Evolutionary conservation across 2,888 invertebrate species (phyloP).

Genomic region (Calameuta idolon): DNA sequence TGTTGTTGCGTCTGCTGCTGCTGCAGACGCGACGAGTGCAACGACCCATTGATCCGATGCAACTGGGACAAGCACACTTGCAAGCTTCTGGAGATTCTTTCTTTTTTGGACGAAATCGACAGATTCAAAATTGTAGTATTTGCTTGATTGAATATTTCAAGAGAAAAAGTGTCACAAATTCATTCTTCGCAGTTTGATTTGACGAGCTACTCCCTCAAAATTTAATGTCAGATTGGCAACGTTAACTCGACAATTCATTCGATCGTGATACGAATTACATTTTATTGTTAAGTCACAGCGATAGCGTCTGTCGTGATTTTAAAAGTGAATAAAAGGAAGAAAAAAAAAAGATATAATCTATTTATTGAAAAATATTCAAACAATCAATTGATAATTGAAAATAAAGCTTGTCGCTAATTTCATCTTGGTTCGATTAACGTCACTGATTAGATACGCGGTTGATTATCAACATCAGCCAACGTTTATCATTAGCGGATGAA

Average conservation of each 20-base stretch:
- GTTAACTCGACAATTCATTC: not conserved
- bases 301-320: not conserved
- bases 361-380: not conserved
- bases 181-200: not conserved
- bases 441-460: not conserved
- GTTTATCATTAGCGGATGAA: not conserved
- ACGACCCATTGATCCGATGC: slow-evolving; percentile 31
- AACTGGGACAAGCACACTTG: not conserved
- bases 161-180: not conserved
- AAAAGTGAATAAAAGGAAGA: not conserved
- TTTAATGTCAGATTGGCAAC: not conserved
- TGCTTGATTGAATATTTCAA: not conserved
- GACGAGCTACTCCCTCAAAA: not conserved
- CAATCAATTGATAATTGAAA: not conserved
- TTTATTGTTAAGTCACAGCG: not conserved
- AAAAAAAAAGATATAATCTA: not conserved
- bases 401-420: not conserved
- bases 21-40: slow-evolving; percentile 29
- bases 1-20: slow-evolving; percentile 14
- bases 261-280: not conserved
- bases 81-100: not conserved
- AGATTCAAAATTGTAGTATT: not conserved
- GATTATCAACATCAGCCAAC: not conserved
- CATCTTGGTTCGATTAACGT: not conserved
- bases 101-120: not conserved